Conservation (phyloP, 2,888 invertebrate genomes). For the Drosophila kanekoi region DNA sequence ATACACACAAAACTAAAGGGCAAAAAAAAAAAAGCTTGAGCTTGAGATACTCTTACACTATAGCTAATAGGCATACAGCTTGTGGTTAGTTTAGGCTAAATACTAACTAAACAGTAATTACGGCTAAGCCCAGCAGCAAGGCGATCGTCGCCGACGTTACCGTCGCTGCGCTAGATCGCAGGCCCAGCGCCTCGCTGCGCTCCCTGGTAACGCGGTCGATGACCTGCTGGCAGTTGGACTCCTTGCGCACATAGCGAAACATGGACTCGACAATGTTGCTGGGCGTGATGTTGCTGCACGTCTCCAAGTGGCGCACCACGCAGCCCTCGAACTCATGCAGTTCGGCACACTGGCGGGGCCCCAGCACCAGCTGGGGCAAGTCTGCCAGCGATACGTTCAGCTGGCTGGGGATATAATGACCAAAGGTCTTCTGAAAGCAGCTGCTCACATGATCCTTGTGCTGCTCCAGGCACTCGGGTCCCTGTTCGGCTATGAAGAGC, state of each 20-base stretch:
- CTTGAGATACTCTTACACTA: conserved; percentile 8
- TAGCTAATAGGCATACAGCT: not conserved
- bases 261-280: conserved; percentile 92
- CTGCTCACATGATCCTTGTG: conserved; percentile 87
- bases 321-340: conserved; percentile 79
- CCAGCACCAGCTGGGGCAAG: conserved; percentile 87
- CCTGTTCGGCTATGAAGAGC: conserved; percentile 91
- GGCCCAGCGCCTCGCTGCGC: conserved; percentile 2
- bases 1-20: conserved; percentile 9
- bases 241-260: conserved; percentile 89
- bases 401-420: conserved; percentile 85
- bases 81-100: not conserved
- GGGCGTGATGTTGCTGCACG: conserved; percentile 90
- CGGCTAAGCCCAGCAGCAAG: not conserved
- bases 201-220: conserved; percentile 53
- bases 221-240: conserved; percentile 87
- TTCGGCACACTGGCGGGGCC: conserved; percentile 84
- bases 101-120: not conserved
- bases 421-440: conserved; percentile 88
- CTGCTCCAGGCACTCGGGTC: conserved; percentile 89
- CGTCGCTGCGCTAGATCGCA: not conserved
- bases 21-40: conserved; percentile 1
- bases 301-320: conserved; percentile 85
- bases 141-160: not conserved
- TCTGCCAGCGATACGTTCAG: conserved; percentile 31